Evolutionary conservation across 2,888 invertebrate genomes (phyloP).

Genomic region (Arenicola marina): DNA sequence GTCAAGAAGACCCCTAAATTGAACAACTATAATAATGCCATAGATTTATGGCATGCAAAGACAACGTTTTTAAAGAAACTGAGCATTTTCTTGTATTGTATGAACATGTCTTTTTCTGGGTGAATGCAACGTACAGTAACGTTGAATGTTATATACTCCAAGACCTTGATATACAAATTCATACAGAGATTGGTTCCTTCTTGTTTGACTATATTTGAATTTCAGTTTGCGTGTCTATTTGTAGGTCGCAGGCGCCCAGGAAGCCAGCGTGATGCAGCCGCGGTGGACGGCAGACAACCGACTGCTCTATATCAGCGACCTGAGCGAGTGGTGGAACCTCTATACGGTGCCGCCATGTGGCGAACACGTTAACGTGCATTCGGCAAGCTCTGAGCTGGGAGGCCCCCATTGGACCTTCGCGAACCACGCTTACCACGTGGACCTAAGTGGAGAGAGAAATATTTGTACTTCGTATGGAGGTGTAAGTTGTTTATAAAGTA

Average conservation of each 20-base stretch:
- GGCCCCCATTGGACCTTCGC: conserved; percentile 57
- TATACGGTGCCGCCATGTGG: conserved; percentile 48
- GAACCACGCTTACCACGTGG: conserved; percentile 42
- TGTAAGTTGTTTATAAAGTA: no score
- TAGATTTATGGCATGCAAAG: no score
- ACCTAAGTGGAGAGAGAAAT: conserved; percentile 40
- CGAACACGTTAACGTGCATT: conserved; percentile 43
- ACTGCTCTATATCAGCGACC: conserved; percentile 56
- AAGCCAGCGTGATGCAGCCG: conserved; percentile 55
- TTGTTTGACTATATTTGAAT: no score
- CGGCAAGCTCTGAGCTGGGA: conserved; percentile 46
- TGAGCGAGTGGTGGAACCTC: conserved; percentile 61
- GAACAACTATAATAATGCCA: no score
- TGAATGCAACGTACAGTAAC: no score
- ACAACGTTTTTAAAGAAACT: no score
- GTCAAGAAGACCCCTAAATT: no score
- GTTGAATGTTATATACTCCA: no score
- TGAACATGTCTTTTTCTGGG: no score
- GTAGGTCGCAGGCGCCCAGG: conserved; percentile 43
- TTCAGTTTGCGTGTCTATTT: no score
- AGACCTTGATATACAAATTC: no score
- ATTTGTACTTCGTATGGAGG: conserved; percentile 38
- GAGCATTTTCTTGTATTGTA: not conserved
- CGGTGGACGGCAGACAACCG: conserved; percentile 54
- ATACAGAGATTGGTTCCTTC: no score